phyloP scores from a whole-genome alignment of 1,140 invertebrate genomes.

The Listronotus oregonensis region DNA sequence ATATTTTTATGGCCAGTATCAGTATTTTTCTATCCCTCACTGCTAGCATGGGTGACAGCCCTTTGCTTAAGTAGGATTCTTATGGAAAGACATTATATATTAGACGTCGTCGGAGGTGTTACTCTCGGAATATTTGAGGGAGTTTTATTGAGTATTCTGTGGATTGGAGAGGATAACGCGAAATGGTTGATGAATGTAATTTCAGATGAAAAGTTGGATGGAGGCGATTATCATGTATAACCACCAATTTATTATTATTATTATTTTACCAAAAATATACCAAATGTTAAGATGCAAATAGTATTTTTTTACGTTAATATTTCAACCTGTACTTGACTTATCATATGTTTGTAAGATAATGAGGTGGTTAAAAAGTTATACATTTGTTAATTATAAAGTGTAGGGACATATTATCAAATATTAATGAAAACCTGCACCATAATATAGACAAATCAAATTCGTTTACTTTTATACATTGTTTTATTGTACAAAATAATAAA shows the following conservation, averaged over 20 bases:
- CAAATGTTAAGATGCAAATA: too few species aligned
- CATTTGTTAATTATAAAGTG: too few species aligned
- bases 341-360: too few species aligned
- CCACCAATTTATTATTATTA: slow-evolving; percentile 4
- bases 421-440: too few species aligned
- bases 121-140: slow-evolving; percentile 78
- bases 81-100: slow-evolving; percentile 81
- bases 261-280: too few species aligned
- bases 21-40: slow-evolving; percentile 63
- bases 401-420: too few species aligned
- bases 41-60: slow-evolving; percentile 75
- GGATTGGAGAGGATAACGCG: slow-evolving; percentile 65
- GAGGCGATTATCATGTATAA: slow-evolving; percentile 62
- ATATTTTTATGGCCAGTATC: slow-evolving; percentile 66
- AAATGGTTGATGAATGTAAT: slow-evolving; percentile 59
- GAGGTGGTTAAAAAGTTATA: too few species aligned
- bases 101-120: slow-evolving; percentile 82
- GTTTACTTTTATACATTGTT: too few species aligned
- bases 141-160: slow-evolving; percentile 68
- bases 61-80: slow-evolving; percentile 81
- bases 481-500: too few species aligned
- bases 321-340: too few species aligned
- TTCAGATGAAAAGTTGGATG: slow-evolving; percentile 63
- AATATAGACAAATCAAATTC: too few species aligned
- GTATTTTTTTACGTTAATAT: too few species aligned